Percentiles rank a stretch among this genome's conserved stretches.
Conservation (phyloP, 2,113 vertebrate genomes). For the Oxyura jamaicensis region DNA sequence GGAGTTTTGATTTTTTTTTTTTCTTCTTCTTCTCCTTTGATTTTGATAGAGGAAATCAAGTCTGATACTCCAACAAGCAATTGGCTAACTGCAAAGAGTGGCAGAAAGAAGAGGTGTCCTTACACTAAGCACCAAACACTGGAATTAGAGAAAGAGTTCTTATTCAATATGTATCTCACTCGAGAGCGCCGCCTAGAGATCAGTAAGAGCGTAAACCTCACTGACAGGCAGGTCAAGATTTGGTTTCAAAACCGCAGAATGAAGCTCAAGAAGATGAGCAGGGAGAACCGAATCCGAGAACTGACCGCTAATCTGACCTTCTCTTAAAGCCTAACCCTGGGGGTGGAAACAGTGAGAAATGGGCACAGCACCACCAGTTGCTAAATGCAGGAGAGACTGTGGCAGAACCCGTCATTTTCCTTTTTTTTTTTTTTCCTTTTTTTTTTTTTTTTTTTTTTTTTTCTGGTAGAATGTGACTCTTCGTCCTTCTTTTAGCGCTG, state of each 20-base stretch:
- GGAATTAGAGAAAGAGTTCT: conserved; percentile 99
- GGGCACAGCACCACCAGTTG: conserved; percentile 73
- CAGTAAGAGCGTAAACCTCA: conserved; percentile 99
- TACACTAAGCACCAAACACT: conserved; percentile 99
- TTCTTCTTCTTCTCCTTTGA: conserved; percentile 75
- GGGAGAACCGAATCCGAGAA: conserved; percentile 99
- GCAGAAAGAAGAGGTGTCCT: conserved; percentile 98
- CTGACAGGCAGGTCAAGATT: conserved; percentile 99
- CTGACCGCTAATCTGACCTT: conserved; percentile 98
- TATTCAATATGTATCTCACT: conserved; percentile 99
- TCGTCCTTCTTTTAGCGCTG: conserved; percentile 84
- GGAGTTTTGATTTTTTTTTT: conserved; percentile 70
- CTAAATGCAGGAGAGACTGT: conserved; percentile 79
- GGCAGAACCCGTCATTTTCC: conserved; percentile 79
- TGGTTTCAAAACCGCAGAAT: conserved; percentile 99
- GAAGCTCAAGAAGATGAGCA: conserved; percentile 99
- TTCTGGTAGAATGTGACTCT: conserved; percentile 90
- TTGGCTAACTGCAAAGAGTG: conserved; percentile 98
- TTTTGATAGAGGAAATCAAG: conserved; percentile 92
- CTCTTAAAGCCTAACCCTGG: conserved; percentile 85
- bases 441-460: conserved; percentile 66
- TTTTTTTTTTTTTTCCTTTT: conserved; percentile 74
- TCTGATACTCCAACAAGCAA: conserved; percentile 91
- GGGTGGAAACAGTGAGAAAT: conserved; percentile 65
- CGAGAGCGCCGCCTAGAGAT: conserved; percentile 99